phyloP scores from a whole-genome alignment of 2,113 vertebrate species.

The Syrrhaptes paradoxus region DNA sequence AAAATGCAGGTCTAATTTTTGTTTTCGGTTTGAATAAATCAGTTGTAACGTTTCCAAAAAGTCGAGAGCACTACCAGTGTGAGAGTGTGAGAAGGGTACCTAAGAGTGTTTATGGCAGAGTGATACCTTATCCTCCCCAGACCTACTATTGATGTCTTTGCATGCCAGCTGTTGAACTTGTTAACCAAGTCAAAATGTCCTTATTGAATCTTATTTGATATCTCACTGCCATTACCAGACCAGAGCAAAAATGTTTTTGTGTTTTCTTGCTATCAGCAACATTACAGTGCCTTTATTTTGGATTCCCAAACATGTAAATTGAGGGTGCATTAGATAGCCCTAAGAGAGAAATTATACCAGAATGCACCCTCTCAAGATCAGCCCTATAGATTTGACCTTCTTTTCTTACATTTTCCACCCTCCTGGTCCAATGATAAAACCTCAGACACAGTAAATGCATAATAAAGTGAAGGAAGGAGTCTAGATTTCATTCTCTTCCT shows the following conservation, averaged over 20 bases:
- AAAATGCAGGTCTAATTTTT: neutral
- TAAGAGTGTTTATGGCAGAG: neutral
- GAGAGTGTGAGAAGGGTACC: neutral
- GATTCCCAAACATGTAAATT: neutral
- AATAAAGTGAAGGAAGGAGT: neutral
- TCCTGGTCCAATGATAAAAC: neutral
- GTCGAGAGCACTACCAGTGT: neutral
- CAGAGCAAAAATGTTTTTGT: neutral
- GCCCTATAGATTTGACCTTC: neutral
- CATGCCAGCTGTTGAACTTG: neutral
- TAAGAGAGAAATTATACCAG: neutral
- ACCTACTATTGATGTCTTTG: neutral
- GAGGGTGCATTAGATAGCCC: neutral
- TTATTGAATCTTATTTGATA: neutral
- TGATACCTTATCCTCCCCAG: neutral
- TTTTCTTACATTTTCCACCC: neutral
- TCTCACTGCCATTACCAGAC: neutral
- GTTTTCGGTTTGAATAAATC: constrained; percentile 4
- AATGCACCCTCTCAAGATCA: neutral
- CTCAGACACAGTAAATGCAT: neutral
- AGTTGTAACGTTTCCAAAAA: neutral
- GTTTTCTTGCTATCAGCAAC: neutral
- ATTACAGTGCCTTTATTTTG: neutral
- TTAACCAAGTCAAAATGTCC: neutral
- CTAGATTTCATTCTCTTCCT: neutral